Conservation (phyloP, 2,888 invertebrate genomes). For the Pantelozetes paolii region DNA sequence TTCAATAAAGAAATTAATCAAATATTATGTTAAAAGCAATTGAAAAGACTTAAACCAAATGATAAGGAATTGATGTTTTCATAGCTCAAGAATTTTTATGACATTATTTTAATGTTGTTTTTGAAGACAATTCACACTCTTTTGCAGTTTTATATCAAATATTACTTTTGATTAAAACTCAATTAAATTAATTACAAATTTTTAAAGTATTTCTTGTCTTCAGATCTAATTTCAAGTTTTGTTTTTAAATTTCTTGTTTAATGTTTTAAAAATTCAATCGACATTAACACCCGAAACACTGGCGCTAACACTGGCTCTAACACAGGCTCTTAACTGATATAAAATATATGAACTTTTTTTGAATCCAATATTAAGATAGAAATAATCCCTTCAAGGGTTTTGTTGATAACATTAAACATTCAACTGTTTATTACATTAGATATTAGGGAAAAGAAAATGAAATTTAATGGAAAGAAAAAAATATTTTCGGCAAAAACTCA, state of each 20-base stretch:
- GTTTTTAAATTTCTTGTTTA: neutral
- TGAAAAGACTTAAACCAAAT: neutral
- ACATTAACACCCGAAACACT: neutral
- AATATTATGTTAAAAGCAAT: neutral
- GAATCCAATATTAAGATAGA: neutral
- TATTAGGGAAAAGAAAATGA: neutral
- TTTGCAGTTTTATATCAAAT: too few relatives aligned
- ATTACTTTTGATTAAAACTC: too few relatives aligned
- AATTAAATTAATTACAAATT: too few relatives aligned
- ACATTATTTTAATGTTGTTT: too few relatives aligned
- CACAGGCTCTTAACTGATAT: neutral
- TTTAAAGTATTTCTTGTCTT: too few relatives aligned
- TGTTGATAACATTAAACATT: slow-evolving; percentile 11
- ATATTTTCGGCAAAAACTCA: neutral
- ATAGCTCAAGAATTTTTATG: too few relatives aligned
- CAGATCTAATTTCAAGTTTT: too few relatives aligned
- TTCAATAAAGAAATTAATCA: neutral
- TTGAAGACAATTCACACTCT: too few relatives aligned
- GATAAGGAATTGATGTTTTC: neutral
- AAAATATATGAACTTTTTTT: neutral
- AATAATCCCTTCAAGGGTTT: neutral
- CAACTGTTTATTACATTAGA: neutral
- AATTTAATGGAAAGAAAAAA: neutral
- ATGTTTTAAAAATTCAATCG: neutral
- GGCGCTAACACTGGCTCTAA: neutral